A percentile compares a stretch with the other conserved stretches of the same genome.
These are phyloP conservation scores for Tachina fera DNA, from an alignment of 2,888 invertebrate genomes.

Conservation along the genomic window DNA sequence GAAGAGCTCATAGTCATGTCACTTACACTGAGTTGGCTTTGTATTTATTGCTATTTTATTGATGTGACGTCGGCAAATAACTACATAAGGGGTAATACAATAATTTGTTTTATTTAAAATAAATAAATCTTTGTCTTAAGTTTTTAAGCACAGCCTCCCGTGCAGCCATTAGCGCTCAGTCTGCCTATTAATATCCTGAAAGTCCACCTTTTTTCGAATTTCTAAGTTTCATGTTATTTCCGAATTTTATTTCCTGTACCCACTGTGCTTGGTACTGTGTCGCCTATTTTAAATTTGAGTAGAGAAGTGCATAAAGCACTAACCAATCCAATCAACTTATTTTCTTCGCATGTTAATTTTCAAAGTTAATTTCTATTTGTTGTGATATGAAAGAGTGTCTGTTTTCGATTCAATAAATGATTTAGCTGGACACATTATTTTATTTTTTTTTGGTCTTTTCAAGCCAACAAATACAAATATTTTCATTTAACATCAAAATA, in stretches of 20 bases:
- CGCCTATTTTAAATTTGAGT: conserved; percentile 6
- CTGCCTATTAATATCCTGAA: no score
- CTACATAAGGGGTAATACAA: no score
- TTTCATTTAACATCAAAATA: conserved; percentile 65
- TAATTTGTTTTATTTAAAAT: no score
- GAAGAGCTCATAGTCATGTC: no score
- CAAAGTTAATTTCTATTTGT: conserved; percentile 42
- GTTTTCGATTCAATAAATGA: conserved; percentile 23
- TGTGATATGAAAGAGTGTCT: conserved; percentile 6
- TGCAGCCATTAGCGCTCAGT: no score
- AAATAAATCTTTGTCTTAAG: no score
- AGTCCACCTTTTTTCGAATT: no score
- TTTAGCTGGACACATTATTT: conserved; percentile 14
- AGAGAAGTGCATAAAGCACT: neutral
- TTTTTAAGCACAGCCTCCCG: no score
- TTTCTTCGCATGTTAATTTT: conserved; percentile 12
- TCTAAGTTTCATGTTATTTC: no score
- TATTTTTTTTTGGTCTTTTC: conserved; percentile 12
- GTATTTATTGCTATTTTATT: no score
- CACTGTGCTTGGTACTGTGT: neutral
- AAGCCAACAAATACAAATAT: neutral
- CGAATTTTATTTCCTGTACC: neutral
- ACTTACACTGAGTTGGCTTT: no score
- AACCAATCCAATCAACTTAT: neutral
- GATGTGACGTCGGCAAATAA: no score